phyloP scores from a whole-genome alignment of 2,888 invertebrate genomes.

The Meteorus colon region DNA sequence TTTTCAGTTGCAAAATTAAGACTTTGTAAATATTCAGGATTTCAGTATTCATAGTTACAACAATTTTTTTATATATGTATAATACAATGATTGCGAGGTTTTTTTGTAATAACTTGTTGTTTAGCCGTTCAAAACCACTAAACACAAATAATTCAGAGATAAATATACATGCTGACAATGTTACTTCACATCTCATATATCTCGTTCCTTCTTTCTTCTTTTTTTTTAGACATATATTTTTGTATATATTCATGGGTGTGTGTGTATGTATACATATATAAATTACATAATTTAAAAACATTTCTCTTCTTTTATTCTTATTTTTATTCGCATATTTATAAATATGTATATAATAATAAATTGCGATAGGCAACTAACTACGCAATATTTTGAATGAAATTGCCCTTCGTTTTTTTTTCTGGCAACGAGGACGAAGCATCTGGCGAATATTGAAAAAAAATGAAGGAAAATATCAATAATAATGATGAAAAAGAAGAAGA shows the following conservation, averaged over 20 bases:
- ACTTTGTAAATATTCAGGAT: conserved; percentile 62
- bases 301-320: neutral
- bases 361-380: neutral
- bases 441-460: neutral
- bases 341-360: conserved; percentile 4
- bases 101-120: neutral
- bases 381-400: neutral
- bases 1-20: neutral
- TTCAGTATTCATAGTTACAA: conserved; percentile 54
- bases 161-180: conserved; percentile 18
- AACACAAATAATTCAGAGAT: conserved; percentile 7
- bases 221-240: too few species aligned
- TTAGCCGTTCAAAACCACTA: neutral
- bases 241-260: neutral
- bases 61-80: conserved; percentile 47
- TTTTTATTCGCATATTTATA: neutral
- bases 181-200: neutral
- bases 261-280: neutral
- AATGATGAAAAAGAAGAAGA: neutral
- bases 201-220: neutral
- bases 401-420: neutral
- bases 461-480: neutral
- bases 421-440: neutral
- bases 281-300: neutral
- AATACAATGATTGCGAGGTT: conserved; percentile 36